Base-by-base conservation (phyloP, 1,140 invertebrate genomes). In the Sesamia nonagrioides region DNA sequence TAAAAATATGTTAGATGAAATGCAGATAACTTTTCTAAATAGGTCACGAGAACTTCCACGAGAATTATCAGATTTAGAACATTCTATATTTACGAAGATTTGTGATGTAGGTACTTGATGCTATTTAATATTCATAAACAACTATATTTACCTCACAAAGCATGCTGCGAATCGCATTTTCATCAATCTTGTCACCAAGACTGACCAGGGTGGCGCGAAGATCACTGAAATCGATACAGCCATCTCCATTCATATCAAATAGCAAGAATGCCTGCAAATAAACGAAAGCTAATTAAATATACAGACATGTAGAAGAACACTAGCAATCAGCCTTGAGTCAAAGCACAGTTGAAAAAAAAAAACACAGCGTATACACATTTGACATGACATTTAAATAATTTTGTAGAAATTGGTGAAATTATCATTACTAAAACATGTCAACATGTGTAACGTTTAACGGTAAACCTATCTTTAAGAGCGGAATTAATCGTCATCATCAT, bases 181-280 rank as follows among this genome's bases (percentile, higher is more conserved):
- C 96, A 8, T 96, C 91, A 2, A 95, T 88, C 6, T 95, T 95
- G 21, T 95, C 92, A 2, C 96, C 96, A 45, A 96, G 84, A 5
- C 95, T 96, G 7, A 94, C 89, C n/a, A 96, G 94, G 0, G 96
- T 96, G 37, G 91, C 95, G 5, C 96, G 93, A 48, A 96, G 88
- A 86, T 96, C 96, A 37, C 95, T 94, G 79, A 95, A 93, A 66
- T 96, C 96, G 63, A 96, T 96, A 61, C 95, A 91, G 0, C 96
- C 96, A 83, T 96, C 96, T 4, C 95, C 94, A 75, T 96, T 94
- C 82, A 96, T 84, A 77, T 96, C 96, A 75, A 96, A 96, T 2
- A 96, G 87, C 15, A 95, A 87, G 79, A 96, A 96, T 0, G 95
- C 96, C 96, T 96, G 84, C 8, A 85, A 89, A 78, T 37, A 35